phyloP scores from a whole-genome alignment of 2,113 vertebrate species.

The Leptobrachium leishanense region DNA sequence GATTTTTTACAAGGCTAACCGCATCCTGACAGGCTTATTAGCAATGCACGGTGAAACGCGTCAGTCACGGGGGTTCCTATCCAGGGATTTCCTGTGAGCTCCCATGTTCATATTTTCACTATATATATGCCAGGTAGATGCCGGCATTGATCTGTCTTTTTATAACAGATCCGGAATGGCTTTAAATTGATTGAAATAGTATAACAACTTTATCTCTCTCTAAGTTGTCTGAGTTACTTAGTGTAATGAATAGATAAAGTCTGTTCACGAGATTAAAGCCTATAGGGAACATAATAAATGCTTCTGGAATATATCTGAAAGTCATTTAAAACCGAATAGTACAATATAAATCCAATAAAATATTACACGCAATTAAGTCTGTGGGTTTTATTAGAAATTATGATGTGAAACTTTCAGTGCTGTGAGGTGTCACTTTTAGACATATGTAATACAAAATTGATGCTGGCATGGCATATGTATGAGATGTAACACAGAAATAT shows the following conservation, averaged over 20 bases:
- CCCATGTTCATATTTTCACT: too few relatives aligned
- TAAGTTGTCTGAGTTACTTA: conserved; percentile 38
- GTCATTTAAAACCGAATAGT: conserved; percentile 33
- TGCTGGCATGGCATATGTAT: too few relatives aligned
- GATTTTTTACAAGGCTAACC: too few relatives aligned
- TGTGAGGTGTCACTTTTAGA: not conserved
- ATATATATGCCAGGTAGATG: too few relatives aligned
- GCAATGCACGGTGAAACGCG: too few relatives aligned
- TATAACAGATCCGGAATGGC: conserved; percentile 21
- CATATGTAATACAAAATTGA: not conserved
- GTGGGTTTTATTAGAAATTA: not conserved
- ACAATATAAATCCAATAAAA: conserved; percentile 28
- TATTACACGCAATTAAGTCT: conserved; percentile 23
- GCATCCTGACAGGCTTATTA: too few relatives aligned
- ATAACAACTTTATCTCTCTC: conserved; percentile 39
- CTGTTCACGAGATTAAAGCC: conserved; percentile 16
- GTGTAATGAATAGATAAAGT: conserved; percentile 34
- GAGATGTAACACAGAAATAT: too few relatives aligned
- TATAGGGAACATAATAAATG: conserved; percentile 21
- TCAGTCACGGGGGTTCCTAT: too few relatives aligned
- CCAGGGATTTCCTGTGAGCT: too few relatives aligned
- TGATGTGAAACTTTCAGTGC: not conserved
- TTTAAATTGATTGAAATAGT: conserved; percentile 31
- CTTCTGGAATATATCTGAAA: conserved; percentile 34
- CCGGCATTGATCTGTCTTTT: too few relatives aligned